Evolutionary conservation across 30 jellyfish, hydroid and myxozoan genomes (phyloP), one percentile per base, ranked within the genome.

Genomic region (Aurelia sp.): DNA sequence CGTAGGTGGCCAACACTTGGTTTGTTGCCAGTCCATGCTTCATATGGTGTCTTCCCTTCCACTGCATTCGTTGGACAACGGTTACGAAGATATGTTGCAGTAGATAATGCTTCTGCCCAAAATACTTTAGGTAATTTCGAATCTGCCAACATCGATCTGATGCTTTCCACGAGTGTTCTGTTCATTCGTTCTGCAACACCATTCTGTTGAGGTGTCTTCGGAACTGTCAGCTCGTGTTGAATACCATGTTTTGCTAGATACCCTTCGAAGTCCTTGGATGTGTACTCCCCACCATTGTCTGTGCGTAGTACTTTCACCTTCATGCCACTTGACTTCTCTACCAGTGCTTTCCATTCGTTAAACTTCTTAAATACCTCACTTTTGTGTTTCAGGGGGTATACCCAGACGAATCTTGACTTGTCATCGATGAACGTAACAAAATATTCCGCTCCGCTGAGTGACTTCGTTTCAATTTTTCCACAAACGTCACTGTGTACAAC

Each of bases 221-320:
- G 33, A 27, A 27, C 33, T 27, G 33, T 27, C 33, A 27, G 33
- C 33, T 27, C 33, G 2, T 27, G 33, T 27, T 27, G 33, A 27
- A 27, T 27, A 27, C 33, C 96, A 12, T 78, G 24, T 2, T 33
- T 15, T 20, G 63, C 41, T 1, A 24, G 35, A 58, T 44, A 87
- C 0, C 76, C 90, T 19, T 63, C 40, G 47, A 87, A 87, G 1
- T 55, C 96, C 35, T 72, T 63, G 20, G 96, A 90, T n/a, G n/a
- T 30, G 78, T 83, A 90, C 63, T 90, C 97, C 1, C 97, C 97
- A 4, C 97, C 91, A 68, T 86, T 74, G 74, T 88, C 96, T 59
- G 94, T n/a, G 16, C 91, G 80, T 12, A 68, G 53, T 3, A 68
- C 27, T 55, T 72, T 81, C n/a, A 89, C 20, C 38, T 21, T 60